These are phyloP conservation scores for Rhabditoides inermis DNA, from an alignment of 2,888 invertebrate species.

Conservation along the genomic window DNA sequence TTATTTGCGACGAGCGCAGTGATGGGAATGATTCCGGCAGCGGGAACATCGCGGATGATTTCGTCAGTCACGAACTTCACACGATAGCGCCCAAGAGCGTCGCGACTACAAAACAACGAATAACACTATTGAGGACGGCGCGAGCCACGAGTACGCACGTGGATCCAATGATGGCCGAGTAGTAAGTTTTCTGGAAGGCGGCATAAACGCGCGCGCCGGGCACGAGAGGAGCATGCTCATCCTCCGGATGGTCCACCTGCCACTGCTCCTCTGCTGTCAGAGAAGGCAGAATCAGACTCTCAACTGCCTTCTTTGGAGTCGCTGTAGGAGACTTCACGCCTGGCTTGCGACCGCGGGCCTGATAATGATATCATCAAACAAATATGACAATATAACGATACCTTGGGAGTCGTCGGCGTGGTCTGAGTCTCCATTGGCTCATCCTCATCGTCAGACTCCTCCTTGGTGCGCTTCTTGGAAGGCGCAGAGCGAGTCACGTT, in stretches of 20 bases:
- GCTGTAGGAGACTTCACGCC: too few species aligned
- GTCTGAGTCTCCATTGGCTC: not conserved
- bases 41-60: constrained; percentile 35
- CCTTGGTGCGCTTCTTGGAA: not conserved
- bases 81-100: constrained; percentile 41
- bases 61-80: constrained; percentile 44
- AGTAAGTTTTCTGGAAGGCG: constrained; percentile 39
- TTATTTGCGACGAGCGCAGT: constrained; percentile 12
- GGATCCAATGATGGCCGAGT: constrained; percentile 40
- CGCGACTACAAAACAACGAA: not conserved
- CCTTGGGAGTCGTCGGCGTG: not conserved
- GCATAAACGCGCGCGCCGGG: constrained; percentile 47
- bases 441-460: not conserved
- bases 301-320: not conserved
- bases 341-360: too few species aligned
- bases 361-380: too few species aligned
- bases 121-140: not conserved
- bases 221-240: constrained; percentile 24
- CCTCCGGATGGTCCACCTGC: constrained; percentile 35
- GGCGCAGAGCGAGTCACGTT: too few species aligned
- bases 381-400: not conserved
- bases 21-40: constrained; percentile 42
- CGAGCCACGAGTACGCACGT: constrained; percentile 6
- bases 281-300: constrained; percentile 11
- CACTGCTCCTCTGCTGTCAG: constrained; percentile 34